Base-by-base conservation (phyloP, 2,113 vertebrate species). In the Pica pica region DNA sequence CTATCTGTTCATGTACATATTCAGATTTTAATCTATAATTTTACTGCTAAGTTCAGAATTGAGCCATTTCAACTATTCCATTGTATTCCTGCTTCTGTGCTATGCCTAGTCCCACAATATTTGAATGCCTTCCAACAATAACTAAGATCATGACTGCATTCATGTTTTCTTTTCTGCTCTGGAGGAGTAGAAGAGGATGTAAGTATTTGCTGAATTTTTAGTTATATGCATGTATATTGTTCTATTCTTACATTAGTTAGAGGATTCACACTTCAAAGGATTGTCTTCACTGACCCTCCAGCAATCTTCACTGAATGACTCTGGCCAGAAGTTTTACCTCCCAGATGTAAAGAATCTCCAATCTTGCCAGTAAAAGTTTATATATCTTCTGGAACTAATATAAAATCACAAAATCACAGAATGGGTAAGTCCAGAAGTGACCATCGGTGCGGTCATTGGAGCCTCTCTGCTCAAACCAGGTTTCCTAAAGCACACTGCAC, bases 381-480 rank as follows among this genome's bases (percentile, higher is more conserved):
- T 41, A 16, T 22, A 14, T 11, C 5, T 69, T 76, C 63, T 69
- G 41, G n/a, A 83, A 52, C 5, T 27, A 47, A 68, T 20, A 27
- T 23, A 37, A 73, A 57, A 65, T 44, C 50, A 52, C 0, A 0
- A 37, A 73, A 44, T 59, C n/a, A 41, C 39, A 82, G 69, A 53
- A 68, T 15, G 24, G 19, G 39, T 41, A 41, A 47, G n/a, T 26
- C 26, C 60, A 41, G 23, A 75, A 75, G 16, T 59, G 39, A 46
- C 23, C 27, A 13, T 44, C 1, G 0, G 28, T 7, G 13, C 0
- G 0, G 30, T 60, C 20, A 47, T 39, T n/a, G n/a, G n/a, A n/a
- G n/a, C 3, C 11, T 75, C 20, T 37, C 53, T 53, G 30, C n/a
- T 68, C 13, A 75, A 46, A 17, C 9, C 16, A 31, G 30, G 11